Percentiles rank a stretch among this genome's conserved stretches.
Evolutionary conservation across 2,888 invertebrate genomes (phyloP).

Genomic region (Drosophila anomelani): DNA sequence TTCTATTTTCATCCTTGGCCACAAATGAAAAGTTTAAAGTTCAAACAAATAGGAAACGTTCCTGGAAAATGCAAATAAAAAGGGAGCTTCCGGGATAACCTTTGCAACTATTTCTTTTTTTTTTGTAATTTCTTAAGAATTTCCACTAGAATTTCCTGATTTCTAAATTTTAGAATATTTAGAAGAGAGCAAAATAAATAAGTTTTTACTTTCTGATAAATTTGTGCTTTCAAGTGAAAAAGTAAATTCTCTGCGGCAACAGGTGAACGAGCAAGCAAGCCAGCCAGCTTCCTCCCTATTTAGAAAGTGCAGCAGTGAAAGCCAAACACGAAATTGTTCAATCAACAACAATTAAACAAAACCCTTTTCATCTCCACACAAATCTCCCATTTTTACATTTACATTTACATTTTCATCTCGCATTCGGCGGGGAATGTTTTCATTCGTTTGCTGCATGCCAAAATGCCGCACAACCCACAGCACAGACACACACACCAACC

Average conservation of each 20-base stretch:
- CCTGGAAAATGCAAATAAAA: background rate
- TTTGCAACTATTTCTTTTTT: background rate
- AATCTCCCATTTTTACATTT: slow-evolving; percentile 24
- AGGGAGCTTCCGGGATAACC: background rate
- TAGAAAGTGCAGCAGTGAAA: slow-evolving; percentile 77
- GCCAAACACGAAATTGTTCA: slow-evolving; percentile 55
- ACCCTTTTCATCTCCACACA: slow-evolving; percentile 50
- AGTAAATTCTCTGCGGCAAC: slow-evolving; percentile 19
- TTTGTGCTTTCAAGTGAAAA: background rate
- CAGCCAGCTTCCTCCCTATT: slow-evolving; percentile 32
- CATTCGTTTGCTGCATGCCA: slow-evolving; percentile 36
- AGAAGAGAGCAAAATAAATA: too few species aligned
- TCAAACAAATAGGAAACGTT: background rate
- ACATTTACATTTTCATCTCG: slow-evolving; percentile 19
- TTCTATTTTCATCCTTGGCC: background rate
- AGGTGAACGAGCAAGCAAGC: slow-evolving; percentile 19
- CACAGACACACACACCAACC: background rate
- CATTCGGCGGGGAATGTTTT: slow-evolving; percentile 27
- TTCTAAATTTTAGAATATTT: background rate
- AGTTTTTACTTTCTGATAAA: too few species aligned
- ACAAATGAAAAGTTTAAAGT: slow-evolving; percentile 9
- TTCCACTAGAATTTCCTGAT: background rate
- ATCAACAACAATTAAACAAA: slow-evolving; percentile 67
- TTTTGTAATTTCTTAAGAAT: background rate
- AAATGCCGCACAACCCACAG: slow-evolving; percentile 16